phyloP scores from a whole-genome alignment of 2,888 invertebrate species.

The Octonoba sinensis region DNA sequence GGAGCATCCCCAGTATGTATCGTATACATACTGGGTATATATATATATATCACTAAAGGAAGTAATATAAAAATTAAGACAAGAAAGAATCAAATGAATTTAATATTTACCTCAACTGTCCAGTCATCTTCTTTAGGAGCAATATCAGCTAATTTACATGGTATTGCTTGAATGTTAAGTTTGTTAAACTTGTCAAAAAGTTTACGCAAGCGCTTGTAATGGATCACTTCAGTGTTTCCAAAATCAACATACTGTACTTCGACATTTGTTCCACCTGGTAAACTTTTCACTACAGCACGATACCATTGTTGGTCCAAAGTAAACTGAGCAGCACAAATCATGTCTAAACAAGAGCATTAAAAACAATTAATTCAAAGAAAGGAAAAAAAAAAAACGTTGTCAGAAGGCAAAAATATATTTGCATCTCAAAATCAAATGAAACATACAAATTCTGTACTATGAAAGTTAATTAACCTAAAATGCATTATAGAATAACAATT shows the following conservation, averaged over 20 bases:
- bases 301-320: conserved; percentile 79
- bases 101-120: conserved; percentile 29
- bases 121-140: conserved; percentile 39
- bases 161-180: conserved; percentile 74
- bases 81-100: not conserved
- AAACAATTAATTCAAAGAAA: not conserved
- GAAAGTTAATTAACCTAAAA: not conserved
- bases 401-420: not conserved
- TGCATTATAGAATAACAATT: too few relatives aligned
- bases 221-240: conserved; percentile 75
- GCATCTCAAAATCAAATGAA: not conserved
- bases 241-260: conserved; percentile 78
- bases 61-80: not conserved
- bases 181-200: conserved; percentile 72
- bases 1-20: too few relatives aligned
- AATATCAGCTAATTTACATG: conserved; percentile 71
- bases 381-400: not conserved
- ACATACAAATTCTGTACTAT: not conserved
- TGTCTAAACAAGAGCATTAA: conserved; percentile 72
- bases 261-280: conserved; percentile 73
- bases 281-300: conserved; percentile 76
- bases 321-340: conserved; percentile 78
- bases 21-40: too few relatives aligned
- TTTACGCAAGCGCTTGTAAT: conserved; percentile 69
- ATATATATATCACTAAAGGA: too few relatives aligned